Percentiles rank a stretch among this genome's conserved stretches.
These are phyloP conservation scores for Mimumesa dahlbomi DNA, from an alignment of 2,888 invertebrate species.

Conservation along the genomic window DNA sequence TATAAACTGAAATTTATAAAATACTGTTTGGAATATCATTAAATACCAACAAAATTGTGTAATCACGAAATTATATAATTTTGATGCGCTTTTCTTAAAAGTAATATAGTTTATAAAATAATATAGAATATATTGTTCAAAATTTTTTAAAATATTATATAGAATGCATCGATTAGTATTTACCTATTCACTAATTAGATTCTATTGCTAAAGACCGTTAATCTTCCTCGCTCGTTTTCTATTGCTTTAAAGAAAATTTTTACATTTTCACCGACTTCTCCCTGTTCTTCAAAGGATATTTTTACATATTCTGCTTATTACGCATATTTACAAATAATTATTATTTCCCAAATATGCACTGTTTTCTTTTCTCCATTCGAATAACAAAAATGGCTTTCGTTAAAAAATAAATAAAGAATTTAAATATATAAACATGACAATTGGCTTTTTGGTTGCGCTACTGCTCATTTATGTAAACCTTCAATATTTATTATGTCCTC, in stretches of 20 bases:
- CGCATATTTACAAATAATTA: conserved; percentile 45
- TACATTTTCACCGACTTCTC: conserved; percentile 19
- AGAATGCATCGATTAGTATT: no score
- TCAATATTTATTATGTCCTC: no score
- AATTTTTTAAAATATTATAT: no score
- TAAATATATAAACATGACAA: conserved; percentile 14
- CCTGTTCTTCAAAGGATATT: conserved; percentile 18
- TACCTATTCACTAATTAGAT: not conserved
- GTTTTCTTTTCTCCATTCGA: not conserved
- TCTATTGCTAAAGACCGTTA: not conserved
- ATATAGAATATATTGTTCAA: no score
- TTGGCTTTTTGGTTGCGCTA: conserved; percentile 32
- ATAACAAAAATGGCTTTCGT: conserved; percentile 11
- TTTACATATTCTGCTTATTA: conserved; percentile 23
- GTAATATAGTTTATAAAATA: no score
- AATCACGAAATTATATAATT: no score
- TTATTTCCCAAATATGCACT: conserved; percentile 8
- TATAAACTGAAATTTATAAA: no score
- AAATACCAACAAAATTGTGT: no score
- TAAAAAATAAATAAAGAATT: conserved; percentile 6
- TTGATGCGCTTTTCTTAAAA: no score
- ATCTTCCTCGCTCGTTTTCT: conserved; percentile 13
- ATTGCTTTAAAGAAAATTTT: conserved; percentile 31
- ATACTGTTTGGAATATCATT: no score
- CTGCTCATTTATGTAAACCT: conserved; percentile 4